phyloP scores from a whole-genome alignment of 1,140 invertebrate genomes.

The Asobara japonica region DNA sequence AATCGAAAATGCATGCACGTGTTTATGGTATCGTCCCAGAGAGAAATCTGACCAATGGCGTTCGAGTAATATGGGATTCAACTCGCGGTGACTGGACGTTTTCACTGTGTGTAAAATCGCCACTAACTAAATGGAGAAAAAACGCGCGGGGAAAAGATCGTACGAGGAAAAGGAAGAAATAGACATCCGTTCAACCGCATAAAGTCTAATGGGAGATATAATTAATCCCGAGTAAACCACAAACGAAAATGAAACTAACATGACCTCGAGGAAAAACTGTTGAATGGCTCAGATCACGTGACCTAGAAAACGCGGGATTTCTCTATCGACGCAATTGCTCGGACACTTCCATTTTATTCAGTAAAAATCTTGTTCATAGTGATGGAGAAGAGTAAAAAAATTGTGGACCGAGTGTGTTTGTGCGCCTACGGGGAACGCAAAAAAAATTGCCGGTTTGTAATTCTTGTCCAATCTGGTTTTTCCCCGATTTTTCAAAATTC shows the following conservation, averaged over 20 bases:
- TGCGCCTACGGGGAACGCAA: too few species aligned
- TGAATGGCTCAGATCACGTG: constrained; percentile 10
- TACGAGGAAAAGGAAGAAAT: neutral
- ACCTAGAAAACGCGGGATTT: constrained; percentile 31
- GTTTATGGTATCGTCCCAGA: neutral
- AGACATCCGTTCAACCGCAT: neutral
- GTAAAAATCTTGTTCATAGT: neutral
- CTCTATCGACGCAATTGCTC: constrained; percentile 27
- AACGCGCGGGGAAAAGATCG: neutral
- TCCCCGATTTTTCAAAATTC: too few species aligned
- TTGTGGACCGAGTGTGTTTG: too few species aligned
- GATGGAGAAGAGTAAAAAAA: too few species aligned
- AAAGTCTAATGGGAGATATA: constrained; percentile 6
- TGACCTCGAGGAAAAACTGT: constrained; percentile 27
- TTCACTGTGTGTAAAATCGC: constrained; percentile 1
- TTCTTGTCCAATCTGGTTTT: too few species aligned
- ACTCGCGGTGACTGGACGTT: constrained; percentile 7
- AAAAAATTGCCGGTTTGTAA: too few species aligned
- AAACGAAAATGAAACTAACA: constrained; percentile 33
- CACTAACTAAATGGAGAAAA: neutral
- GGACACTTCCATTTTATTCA: neutral
- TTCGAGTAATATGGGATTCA: neutral
- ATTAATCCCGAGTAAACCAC: constrained; percentile 1
- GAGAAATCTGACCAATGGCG: neutral
- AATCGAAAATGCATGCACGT: constrained; percentile 5